These are phyloP conservation scores for Chiridota heheva DNA, from an alignment of 35 echinoderm and acorn worm genomes.

Conservation along the genomic window DNA sequence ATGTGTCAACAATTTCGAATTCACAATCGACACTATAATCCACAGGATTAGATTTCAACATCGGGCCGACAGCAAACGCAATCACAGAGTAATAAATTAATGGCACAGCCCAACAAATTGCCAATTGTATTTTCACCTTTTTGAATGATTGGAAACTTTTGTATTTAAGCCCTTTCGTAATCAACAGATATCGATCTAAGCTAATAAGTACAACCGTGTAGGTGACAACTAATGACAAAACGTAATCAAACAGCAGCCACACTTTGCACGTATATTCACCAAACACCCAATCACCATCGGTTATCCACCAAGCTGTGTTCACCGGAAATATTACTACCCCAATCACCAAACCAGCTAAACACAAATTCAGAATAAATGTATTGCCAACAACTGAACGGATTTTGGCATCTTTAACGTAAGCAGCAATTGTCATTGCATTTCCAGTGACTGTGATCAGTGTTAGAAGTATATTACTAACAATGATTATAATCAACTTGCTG, in stretches of 20 bases:
- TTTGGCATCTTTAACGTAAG: conserved; percentile 12
- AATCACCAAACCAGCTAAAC: conserved; percentile 65
- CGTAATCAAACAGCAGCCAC: conserved; percentile 69
- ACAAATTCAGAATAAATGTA: conserved; percentile 47
- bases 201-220: conserved; percentile 68
- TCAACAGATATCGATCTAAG: conserved; percentile 75
- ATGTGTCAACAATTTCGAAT: too few relatives aligned
- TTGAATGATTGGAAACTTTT: conserved; percentile 56
- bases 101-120: too few relatives aligned
- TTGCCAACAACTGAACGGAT: conserved; percentile 22
- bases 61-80: too few relatives aligned
- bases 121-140: conserved; percentile 33
- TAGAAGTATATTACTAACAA: conserved; percentile 24
- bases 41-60: too few relatives aligned
- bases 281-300: conserved; percentile 50
- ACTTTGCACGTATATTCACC: conserved; percentile 62
- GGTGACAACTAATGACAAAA: conserved; percentile 35
- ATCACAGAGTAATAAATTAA: too few relatives aligned
- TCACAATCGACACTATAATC: too few relatives aligned
- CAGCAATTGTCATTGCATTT: conserved; percentile 7
- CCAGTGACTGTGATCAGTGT: conserved; percentile 11
- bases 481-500: too few relatives aligned
- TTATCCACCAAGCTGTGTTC: conserved; percentile 45
- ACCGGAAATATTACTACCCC: conserved; percentile 54
- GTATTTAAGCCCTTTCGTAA: conserved; percentile 64